Conservation (phyloP, 2,888 invertebrate species). For the Amiota communis region DNA sequence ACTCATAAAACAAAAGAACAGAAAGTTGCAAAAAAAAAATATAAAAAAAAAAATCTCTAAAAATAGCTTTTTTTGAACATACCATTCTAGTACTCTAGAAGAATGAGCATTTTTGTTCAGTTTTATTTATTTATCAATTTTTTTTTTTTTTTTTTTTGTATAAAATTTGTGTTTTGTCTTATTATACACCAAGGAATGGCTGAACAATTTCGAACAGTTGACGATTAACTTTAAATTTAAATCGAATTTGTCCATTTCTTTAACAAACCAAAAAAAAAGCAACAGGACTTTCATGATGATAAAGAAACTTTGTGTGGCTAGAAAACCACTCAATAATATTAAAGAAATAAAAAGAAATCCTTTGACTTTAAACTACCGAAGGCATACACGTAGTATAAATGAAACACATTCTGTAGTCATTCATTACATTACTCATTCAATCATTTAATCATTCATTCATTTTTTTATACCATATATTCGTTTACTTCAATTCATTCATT, state of each 20-base stretch:
- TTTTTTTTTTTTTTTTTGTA: neutral
- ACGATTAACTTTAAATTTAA: conserved; percentile 18
- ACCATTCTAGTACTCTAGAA: neutral
- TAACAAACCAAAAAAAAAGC: neutral
- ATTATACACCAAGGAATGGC: conserved; percentile 17
- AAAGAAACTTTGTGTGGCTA: too few species aligned
- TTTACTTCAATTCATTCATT: conserved; percentile 1
- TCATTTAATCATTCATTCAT: neutral
- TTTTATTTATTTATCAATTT: neutral
- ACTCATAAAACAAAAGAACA: conserved; percentile 21
- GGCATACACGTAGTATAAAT: conserved; percentile 9
- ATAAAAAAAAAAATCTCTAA: neutral
- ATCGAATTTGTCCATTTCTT: neutral
- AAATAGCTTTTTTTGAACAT: neutral
- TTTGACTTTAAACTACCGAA: neutral
- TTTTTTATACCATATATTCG: neutral
- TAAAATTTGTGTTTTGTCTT: neutral
- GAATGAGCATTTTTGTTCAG: neutral
- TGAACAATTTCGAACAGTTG: conserved; percentile 1
- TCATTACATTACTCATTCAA: neutral
- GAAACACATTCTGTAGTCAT: neutral
- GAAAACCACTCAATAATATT: neutral
- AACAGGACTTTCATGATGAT: too few species aligned
- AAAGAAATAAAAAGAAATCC: neutral
- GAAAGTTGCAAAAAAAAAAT: neutral